Conservation (phyloP, 2,888 invertebrate genomes). For the Rhagonycha lutea region DNA sequence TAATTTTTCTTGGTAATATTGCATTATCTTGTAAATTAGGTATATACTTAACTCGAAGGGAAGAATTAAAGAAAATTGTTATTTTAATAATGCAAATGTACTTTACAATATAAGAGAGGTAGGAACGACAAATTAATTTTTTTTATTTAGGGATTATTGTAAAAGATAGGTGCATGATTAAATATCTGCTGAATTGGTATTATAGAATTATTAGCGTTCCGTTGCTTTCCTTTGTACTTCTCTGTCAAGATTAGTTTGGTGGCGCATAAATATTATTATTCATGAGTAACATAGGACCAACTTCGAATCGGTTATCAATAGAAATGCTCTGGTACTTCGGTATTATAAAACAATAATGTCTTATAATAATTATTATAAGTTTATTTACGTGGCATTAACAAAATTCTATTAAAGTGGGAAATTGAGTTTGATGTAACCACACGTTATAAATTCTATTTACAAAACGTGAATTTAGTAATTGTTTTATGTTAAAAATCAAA, state of each 20-base stretch:
- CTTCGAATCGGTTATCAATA: neutral
- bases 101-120: neutral
- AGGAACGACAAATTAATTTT: neutral
- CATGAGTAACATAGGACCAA: neutral
- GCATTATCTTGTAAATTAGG: neutral
- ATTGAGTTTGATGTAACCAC: neutral
- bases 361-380: too few relatives aligned
- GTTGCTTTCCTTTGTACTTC: slow-evolving; percentile 11
- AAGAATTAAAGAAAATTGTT: neutral
- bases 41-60: neutral
- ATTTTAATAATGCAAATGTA: neutral
- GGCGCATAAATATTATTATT: slow-evolving; percentile 8
- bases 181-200: slow-evolving; percentile 20
- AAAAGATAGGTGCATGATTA: neutral
- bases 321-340: neutral
- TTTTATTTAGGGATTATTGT: neutral
- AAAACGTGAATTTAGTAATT: neutral
- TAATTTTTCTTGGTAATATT: neutral
- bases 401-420: neutral
- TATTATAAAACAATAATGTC: neutral
- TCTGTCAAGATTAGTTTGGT: slow-evolving; percentile 9
- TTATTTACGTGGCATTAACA: neutral
- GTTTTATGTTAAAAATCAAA: too few relatives aligned
- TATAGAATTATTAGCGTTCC: slow-evolving; percentile 15
- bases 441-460: neutral